Evolutionary conservation across 2,797 vertebrate species (phyloP).

Genomic region (Cyprinodon diabolis): DNA sequence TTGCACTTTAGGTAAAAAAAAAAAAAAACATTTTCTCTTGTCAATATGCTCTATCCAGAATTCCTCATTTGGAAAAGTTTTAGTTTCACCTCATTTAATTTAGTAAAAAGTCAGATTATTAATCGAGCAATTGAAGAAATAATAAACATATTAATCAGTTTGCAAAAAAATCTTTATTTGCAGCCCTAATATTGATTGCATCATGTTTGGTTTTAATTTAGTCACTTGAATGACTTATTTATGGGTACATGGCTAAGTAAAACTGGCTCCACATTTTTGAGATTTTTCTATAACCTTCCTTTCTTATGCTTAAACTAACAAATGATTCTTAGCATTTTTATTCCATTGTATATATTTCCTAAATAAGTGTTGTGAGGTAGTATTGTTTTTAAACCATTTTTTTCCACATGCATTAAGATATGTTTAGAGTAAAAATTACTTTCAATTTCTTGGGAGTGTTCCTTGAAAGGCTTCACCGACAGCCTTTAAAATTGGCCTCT

Average conservation of each 20-base stretch:
- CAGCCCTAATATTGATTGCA: neutral
- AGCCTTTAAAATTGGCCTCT: conserved; percentile 4
- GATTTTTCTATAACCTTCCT: neutral
- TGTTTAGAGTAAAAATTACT: neutral
- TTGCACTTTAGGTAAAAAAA: too few relatives aligned
- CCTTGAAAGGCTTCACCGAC: neutral
- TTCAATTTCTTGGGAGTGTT: neutral
- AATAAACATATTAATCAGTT: too few relatives aligned
- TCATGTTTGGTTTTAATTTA: neutral
- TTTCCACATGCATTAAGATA: neutral
- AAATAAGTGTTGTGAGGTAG: neutral
- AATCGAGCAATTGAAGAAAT: too few relatives aligned
- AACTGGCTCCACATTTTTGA: neutral
- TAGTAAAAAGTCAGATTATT: too few relatives aligned
- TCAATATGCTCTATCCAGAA: too few relatives aligned
- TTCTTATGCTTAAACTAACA: neutral
- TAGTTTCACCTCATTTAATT: too few relatives aligned
- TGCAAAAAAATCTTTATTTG: too few relatives aligned
- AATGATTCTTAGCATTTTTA: neutral
- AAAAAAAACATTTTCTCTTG: too few relatives aligned
- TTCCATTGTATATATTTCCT: neutral
- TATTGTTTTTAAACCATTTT: too few relatives aligned
- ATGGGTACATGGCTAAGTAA: neutral
- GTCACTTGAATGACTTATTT: neutral
- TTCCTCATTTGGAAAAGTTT: too few relatives aligned